phyloP scores from a whole-genome alignment of 2,113 vertebrate genomes.

The Psittacus erithacus region DNA sequence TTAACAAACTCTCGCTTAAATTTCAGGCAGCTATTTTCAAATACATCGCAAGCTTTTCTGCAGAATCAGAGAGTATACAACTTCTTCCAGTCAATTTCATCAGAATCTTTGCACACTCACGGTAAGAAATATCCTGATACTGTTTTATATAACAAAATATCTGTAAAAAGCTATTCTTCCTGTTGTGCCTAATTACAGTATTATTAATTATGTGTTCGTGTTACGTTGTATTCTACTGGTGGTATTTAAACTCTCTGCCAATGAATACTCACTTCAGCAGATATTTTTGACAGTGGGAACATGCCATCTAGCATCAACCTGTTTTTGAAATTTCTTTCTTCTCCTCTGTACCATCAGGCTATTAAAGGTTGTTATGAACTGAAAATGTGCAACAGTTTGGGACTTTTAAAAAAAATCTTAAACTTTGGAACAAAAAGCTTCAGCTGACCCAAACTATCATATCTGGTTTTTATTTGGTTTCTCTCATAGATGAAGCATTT shows the following conservation, averaged over 20 bases:
- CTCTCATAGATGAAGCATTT: not conserved
- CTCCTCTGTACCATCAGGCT: not conserved
- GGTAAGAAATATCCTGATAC: slow-evolving; percentile 77
- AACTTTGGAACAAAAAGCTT: not conserved
- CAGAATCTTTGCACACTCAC: slow-evolving; percentile 79
- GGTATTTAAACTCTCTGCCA: not conserved
- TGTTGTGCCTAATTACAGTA: not conserved
- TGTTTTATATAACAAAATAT: not conserved
- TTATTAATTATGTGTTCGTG: not conserved
- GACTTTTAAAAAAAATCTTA: not conserved
- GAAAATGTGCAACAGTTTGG: not conserved
- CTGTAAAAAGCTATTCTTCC: not conserved
- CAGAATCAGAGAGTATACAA: slow-evolving; percentile 87
- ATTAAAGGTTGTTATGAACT: not conserved
- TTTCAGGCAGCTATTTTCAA: slow-evolving; percentile 88
- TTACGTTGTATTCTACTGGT: not conserved
- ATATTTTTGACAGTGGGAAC: not conserved
- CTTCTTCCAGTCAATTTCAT: slow-evolving; percentile 86
- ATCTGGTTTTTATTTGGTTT: not conserved
- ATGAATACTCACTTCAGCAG: not conserved
- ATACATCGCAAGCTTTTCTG: slow-evolving; percentile 86
- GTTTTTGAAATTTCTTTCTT: not conserved
- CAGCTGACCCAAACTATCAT: not conserved
- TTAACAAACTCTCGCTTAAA: slow-evolving; percentile 33
- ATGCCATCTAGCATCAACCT: not conserved